A percentile compares a stretch with the other conserved stretches of the same genome.
phyloP scores from a whole-genome alignment of 2,888 invertebrate species.

The Sesia apiformis region DNA sequence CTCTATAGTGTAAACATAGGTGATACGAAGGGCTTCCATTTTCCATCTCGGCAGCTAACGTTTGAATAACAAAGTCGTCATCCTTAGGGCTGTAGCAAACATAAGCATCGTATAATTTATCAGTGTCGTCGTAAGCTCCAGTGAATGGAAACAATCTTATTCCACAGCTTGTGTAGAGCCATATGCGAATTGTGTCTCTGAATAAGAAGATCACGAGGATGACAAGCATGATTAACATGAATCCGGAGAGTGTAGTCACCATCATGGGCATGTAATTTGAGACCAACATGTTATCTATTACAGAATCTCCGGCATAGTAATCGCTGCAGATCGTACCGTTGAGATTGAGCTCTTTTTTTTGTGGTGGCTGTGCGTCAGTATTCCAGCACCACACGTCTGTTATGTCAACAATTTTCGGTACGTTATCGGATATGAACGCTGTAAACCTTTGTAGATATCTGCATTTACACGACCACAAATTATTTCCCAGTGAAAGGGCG shows the following conservation, averaged over 20 bases:
- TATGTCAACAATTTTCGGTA: conserved; percentile 82
- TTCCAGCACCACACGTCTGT: conserved; percentile 87
- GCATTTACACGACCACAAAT: conserved; percentile 93
- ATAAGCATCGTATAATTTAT: conserved; percentile 94
- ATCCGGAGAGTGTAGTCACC: conserved; percentile 83
- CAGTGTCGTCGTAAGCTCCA: conserved; percentile 83
- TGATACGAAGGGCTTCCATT: conserved; percentile 86
- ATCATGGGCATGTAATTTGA: conserved; percentile 90
- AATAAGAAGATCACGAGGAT: conserved; percentile 88
- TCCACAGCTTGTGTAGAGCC: conserved; percentile 91
- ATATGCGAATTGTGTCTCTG: conserved; percentile 88
- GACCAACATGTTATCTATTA: conserved; percentile 86
- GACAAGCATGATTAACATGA: conserved; percentile 83
- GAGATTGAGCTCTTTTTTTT: conserved; percentile 84
- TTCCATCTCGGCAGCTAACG: conserved; percentile 89
- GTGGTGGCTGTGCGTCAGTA: conserved; percentile 78
- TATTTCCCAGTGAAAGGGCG: conserved; percentile 85
- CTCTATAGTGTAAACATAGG: conserved; percentile 91
- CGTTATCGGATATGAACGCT: conserved; percentile 85
- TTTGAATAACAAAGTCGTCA: conserved; percentile 91
- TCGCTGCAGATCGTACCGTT: conserved; percentile 91
- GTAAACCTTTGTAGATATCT: conserved; percentile 89
- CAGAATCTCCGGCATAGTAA: conserved; percentile 86
- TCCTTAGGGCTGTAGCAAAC: conserved; percentile 95
- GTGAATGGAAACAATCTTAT: conserved; percentile 85